Base-by-base conservation (phyloP, 2,797 vertebrate species). In the Neopelma chrysocephalum region DNA sequence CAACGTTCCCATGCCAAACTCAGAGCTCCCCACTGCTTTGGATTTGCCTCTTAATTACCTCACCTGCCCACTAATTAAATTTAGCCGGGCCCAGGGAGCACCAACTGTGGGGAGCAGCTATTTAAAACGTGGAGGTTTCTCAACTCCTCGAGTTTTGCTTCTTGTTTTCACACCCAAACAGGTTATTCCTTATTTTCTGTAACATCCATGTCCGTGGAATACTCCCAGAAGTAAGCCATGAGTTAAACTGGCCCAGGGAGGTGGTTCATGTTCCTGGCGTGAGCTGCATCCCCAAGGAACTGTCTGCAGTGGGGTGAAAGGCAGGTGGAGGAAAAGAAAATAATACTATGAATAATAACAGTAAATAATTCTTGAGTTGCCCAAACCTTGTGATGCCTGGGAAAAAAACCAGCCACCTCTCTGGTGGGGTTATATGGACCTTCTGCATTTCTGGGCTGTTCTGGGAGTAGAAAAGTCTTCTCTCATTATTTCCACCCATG, bases 31-130 rank as follows among this genome's bases (percentile, higher is more conserved):
- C 34, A 5, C 92, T 86, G 90, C 0, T 86, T 48, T 75, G 20
- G 65, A 2, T 81, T 78, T 53, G 73, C n/a, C 32, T 86, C 71
- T 77, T 50, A 25, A 58, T 93, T n/a, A 76, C 79, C 72, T 89
- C 92, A 87, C 62, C 89, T 73, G 57, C 53, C 38, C 32, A 4
- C 40, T 62, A 65, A 82, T 87, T 92, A 91, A 85, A 85, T 79
- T 77, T 60, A 85, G 89, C 89, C 40, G 64, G 78, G 32, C 31
- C 9, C 40, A 29, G 61, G 12, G 73, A 84, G n/a, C 51, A 45
- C 56, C 25, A 36, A 57, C 58, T 27, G 29, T 22, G 34, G 40
- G 7, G 76, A 68, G 56, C 36, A 6, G 25, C 34, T 77, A 5
- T 8, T 75, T 38, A 58, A 83, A 87, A 42, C 0, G 1, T 5